A percentile compares a stretch with the other conserved stretches of the same genome.
Conservation (phyloP, 2,888 invertebrate genomes). For the Pegoplata infirma region DNA sequence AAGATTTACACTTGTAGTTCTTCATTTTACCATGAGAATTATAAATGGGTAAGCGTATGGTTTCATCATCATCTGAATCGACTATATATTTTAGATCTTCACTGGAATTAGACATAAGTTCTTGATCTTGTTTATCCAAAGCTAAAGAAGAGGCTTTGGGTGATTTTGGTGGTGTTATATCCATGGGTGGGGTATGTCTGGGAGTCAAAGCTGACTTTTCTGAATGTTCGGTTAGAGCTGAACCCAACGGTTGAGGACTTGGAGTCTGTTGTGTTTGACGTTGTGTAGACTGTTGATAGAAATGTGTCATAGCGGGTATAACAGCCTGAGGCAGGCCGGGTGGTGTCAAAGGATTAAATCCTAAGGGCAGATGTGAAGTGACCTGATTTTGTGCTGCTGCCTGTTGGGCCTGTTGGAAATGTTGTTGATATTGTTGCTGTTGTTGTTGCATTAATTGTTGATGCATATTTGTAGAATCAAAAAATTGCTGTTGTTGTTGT, state of each 20-base stretch:
- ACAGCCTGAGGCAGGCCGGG: constrained; percentile 79
- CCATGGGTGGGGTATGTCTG: constrained; percentile 77
- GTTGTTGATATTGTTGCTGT: constrained; percentile 66
- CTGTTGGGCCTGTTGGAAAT: constrained; percentile 67
- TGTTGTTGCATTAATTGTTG: constrained; percentile 68
- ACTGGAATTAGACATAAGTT: constrained; percentile 76
- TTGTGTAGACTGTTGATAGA: constrained; percentile 65
- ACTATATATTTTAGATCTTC: constrained; percentile 74
- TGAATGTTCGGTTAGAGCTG: constrained; percentile 48
- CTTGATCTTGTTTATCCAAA: constrained; percentile 72
- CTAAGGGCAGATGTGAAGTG: constrained; percentile 76
- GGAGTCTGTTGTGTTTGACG: constrained; percentile 64
- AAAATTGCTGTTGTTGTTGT: constrained; percentile 69
- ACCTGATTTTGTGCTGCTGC: constrained; percentile 66
- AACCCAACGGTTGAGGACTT: constrained; percentile 66
- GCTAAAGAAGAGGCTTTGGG: constrained; percentile 66
- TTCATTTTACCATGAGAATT: constrained; percentile 88
- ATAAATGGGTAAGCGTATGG: constrained; percentile 79
- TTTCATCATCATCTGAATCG: constrained; percentile 75
- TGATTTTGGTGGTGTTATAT: constrained; percentile 77
- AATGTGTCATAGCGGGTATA: constrained; percentile 70
- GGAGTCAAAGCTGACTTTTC: constrained; percentile 73
- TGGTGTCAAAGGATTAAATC: constrained; percentile 82
- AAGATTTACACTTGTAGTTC: constrained; percentile 95
- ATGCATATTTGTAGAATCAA: constrained; percentile 66